Conservation (phyloP, 2,797 vertebrate genomes). For the Acipenser transmontanus region DNA sequence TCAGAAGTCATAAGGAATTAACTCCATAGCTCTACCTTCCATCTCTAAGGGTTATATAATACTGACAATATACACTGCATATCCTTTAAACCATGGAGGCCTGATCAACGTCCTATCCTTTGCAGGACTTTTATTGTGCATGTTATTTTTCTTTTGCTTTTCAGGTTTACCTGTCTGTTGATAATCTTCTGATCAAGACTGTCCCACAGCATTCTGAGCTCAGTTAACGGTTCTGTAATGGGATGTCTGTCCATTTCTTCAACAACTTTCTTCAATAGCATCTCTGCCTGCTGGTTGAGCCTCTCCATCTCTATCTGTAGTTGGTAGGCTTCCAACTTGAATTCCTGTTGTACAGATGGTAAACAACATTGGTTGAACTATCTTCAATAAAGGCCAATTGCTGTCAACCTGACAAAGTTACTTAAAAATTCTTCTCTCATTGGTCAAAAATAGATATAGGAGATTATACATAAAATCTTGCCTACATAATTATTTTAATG, state of each 20-base stretch:
- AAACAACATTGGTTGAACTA: neutral
- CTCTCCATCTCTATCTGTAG: constrained; percentile 98
- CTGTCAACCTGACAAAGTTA: neutral
- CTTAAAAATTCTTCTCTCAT: no score
- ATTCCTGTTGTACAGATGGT: constrained; percentile 63
- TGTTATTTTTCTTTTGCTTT: no score
- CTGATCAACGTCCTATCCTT: no score
- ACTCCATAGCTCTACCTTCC: no score
- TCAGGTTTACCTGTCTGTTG: constrained; percentile 75
- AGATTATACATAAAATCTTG: neutral
- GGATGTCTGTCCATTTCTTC: constrained; percentile 76
- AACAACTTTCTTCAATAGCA: constrained; percentile 85
- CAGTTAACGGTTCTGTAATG: constrained; percentile 85
- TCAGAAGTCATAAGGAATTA: no score
- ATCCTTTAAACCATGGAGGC: no score
- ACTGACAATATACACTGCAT: no score
- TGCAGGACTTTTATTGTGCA: no score
- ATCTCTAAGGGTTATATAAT: no score
- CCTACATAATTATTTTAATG: neutral
- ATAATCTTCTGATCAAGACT: constrained; percentile 87
- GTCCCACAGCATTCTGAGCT: constrained; percentile 85
- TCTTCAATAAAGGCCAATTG: neutral
- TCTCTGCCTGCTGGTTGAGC: constrained; percentile 85
- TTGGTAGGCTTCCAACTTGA: constrained; percentile 89
- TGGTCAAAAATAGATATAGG: no score